Evolutionary conservation across 1,140 invertebrate species (phyloP), one percentile per base, ranked within the genome.

Genomic region (Magallana angulata): DNA sequence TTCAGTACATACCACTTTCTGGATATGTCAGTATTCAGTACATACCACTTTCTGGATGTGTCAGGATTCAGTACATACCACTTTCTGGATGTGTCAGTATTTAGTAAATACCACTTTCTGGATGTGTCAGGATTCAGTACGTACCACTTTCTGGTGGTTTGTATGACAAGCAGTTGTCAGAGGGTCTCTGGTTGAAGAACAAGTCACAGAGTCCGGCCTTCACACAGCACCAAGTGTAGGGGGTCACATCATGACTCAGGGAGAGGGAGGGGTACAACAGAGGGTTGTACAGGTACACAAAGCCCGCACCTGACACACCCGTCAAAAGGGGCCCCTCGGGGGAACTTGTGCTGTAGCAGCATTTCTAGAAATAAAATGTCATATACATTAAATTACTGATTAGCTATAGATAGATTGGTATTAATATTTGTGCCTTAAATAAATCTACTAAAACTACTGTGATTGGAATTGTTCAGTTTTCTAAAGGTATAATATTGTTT

Each of bases 161-260:
- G 57, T 82, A 82, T 8, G n/a, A 30, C 81, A 57, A 24, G 48
- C 81, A 82, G 57, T 82, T 82, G 57, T 82, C 81, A 11, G 81
- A 82, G 14, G 36, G 18, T 30, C 81, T 57, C n/a, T 82, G 48
- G 7, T 6, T n/a, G 18, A 82, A 82, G 48, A 82, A 82, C 16
- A 82, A 18, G 36, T 57, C 16, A 57, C 81, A 82, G 4, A 82
- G 57, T 18, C 81, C 81, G 12, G 81, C 81, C n/a, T 82, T 8
- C 6, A 57, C 57, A 58, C 81, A 82, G 48, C 81, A 82, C 81
- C 81, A 82, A 18, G 14, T 82, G 81, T 57, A 82, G n/a, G 81
- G 81, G 6, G 18, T 56, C 4, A n/a, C 18, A 56, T 82, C 81
- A 8, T 9, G 7, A n/a, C 57, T 57, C 7, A 30, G 16, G 1